Base-by-base conservation (phyloP, 2,888 invertebrate species). In the Drosophila histrio region DNA sequence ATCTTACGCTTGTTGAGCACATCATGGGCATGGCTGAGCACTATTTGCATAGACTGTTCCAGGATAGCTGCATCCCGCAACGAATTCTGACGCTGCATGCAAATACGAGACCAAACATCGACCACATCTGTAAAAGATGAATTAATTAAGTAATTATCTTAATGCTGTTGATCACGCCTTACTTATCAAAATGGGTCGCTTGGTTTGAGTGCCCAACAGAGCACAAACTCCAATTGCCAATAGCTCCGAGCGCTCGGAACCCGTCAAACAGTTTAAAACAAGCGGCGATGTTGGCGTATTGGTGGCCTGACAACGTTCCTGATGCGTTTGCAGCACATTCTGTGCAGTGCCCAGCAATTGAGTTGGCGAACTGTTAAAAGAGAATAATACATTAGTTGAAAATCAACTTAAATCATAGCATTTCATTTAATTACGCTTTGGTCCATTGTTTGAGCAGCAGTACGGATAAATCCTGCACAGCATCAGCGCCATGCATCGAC, bases 101-200 rank as follows among this genome's bases (percentile, higher is more conserved):
- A 92, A 69, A 92, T 91, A 15, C 92, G 90, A 44, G 90, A 89
- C 92, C 92, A 92, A 65, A 92, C 90, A 85, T 92, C 92, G 17
- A 92, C 89, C 8, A 91, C 90, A 89, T 92, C 92, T 92, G 41
- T 1, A 8, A 28, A 28, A 17, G 2, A 3, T 21, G 1, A 15
- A 21, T 22, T 8, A 5, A 26, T 7, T 13, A 6, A 1, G 15
- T 13, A 6, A 13, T 2, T 47, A 11, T 4, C 9, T 7, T 11
- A 5, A 22, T 22, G 8, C 1, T n/a, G n/a, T 5, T 21, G n/a
- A n/a, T 7, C 2, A 6, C 3, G 70, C 86, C 86, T 77, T 70
- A 92, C 92, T 92, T 76, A 92, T 90, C 34, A 92, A 67, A 62
- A 90, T 87, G 8, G 92, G 92, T 26, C 91, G 88, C 56, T 89